phyloP scores from a whole-genome alignment of 1,140 invertebrate genomes.

The Portunus trituberculatus region DNA sequence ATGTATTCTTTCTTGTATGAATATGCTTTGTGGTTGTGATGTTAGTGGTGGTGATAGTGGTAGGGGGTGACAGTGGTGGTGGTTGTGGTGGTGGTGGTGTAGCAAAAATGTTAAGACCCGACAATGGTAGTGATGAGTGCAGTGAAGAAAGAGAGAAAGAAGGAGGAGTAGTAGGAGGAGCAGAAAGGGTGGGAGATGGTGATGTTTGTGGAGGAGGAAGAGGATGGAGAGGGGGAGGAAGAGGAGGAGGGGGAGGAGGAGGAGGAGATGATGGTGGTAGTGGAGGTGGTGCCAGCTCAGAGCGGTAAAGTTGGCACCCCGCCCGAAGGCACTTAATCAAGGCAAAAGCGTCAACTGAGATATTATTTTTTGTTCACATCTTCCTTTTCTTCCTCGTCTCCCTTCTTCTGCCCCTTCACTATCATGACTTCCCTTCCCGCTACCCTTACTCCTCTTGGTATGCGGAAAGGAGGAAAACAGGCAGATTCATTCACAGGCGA shows the following conservation, averaged over 20 bases:
- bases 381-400: background rate
- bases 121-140: background rate
- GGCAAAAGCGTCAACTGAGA: slow-evolving; percentile 20
- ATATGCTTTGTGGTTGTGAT: background rate
- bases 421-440: background rate
- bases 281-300: slow-evolving; percentile 31
- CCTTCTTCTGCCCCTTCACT: background rate
- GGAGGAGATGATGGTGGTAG: background rate
- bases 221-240: background rate
- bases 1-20: too few relatives aligned
- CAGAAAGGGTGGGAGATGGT: background rate
- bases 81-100: background rate
- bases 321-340: slow-evolving; percentile 50
- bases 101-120: background rate
- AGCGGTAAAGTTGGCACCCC: slow-evolving; percentile 23
- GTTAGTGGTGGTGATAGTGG: slow-evolving; percentile 15
- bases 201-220: background rate
- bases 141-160: background rate
- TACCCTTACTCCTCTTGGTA: background rate
- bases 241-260: background rate
- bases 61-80: background rate
- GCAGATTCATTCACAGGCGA: too few relatives aligned
- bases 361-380: background rate
- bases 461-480: too few relatives aligned
- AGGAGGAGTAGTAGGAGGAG: too few relatives aligned